Evolutionary conservation across 1,140 invertebrate species (phyloP).

Genomic region (Pentalonia nigronervosa): DNA sequence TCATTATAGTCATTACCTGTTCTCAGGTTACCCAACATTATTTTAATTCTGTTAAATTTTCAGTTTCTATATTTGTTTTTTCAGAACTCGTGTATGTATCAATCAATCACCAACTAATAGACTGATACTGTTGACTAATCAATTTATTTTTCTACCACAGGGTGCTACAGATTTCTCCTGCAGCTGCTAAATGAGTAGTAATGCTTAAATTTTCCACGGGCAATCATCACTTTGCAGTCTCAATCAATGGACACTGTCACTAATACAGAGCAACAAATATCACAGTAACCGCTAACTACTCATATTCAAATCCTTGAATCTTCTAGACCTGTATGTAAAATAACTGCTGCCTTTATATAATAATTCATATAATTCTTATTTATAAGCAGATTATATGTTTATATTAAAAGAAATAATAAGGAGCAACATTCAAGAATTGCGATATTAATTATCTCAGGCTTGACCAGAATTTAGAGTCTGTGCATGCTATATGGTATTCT

Average conservation of each 20-base stretch:
- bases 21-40: too few relatives aligned
- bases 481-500: too few relatives aligned
- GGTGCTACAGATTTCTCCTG: conserved; percentile 23
- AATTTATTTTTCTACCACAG: not conserved
- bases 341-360: not conserved
- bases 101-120: not conserved
- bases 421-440: too few relatives aligned
- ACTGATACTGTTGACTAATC: conserved; percentile 25
- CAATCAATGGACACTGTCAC: conserved; percentile 31
- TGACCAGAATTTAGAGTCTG: too few relatives aligned
- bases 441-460: too few relatives aligned
- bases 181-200: conserved; percentile 1
- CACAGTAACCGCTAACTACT: not conserved
- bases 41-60: not conserved
- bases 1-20: too few relatives aligned
- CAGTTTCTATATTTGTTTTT: not conserved
- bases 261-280: conserved; percentile 13
- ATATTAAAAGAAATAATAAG: too few relatives aligned
- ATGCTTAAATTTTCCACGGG: not conserved
- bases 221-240: not conserved
- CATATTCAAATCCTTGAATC: conserved; percentile 8
- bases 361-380: too few relatives aligned
- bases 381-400: too few relatives aligned
- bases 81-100: not conserved
- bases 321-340: not conserved